Base-by-base conservation (phyloP, 2,113 vertebrate species). In the Scatophagus argus region DNA sequence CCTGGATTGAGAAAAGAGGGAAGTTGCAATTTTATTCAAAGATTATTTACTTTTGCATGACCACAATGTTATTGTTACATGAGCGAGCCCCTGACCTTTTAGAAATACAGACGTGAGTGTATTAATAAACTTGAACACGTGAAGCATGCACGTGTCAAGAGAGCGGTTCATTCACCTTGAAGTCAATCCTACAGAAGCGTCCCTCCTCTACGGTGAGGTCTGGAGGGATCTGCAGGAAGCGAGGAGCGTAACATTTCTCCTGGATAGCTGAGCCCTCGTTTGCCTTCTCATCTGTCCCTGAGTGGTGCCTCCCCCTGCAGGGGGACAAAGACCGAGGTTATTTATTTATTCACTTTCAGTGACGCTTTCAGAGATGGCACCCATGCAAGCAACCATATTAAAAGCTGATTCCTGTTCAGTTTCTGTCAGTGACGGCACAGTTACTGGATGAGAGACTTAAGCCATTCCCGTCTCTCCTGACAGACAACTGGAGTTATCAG, bases 241-340 rank as follows among this genome's bases (percentile, higher is more conserved):
- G 96, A 74, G 97, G 97, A 34, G 96, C 96, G 27, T 97, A 99
- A 74, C 96, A 98, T 84, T 98, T 98, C 73, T 99, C 97, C 89
- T 98, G 96, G 84, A 98, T 98, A 8, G 95, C 93, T 21, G 95
- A 94, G 3, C 95, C 94, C n/a, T 96, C 96, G 16, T 92, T 95
- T 3, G 88, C 73, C 49, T 79, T 77, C 60, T 83, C 93, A 21
- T 95, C 95, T 2, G 92, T 95, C 85, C 95, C 95, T 0, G 94
- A 95, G 85, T 95, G 95, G 0, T 94, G 95, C 86, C 95, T 95
- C 83, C 96, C 97, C 94, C 96, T 98, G 80, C 27, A 61, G 19
- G 27, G 5, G 34, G 14, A 17, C n/a, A 19, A 11, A 38, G 12
- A 47, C 29, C 52, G 6, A 9, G 13, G 68, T 51, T 19, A 68